These are phyloP conservation scores for Nothura maculosa DNA, from an alignment of 2,797 vertebrate species.

Conservation along the genomic window DNA sequence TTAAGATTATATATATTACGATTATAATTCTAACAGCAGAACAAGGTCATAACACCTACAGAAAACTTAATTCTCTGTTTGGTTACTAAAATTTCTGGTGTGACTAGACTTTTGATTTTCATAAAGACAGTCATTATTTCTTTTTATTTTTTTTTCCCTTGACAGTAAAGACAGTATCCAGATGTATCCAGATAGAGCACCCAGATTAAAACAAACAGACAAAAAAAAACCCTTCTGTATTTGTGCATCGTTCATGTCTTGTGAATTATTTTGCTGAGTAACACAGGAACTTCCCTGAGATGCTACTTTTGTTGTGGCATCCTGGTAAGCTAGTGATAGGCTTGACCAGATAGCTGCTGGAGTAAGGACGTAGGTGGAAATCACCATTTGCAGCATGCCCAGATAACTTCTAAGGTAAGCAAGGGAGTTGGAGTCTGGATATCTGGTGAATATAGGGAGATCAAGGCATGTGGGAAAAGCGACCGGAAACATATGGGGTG, in stretches of 20 bases:
- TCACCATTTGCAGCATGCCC: neutral
- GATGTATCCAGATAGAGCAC: neutral
- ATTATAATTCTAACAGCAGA: neutral
- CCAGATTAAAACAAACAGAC: too few species aligned
- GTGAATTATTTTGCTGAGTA: neutral
- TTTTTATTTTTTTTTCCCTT: neutral
- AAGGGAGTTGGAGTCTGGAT: neutral
- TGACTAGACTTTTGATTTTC: neutral
- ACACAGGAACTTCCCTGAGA: neutral
- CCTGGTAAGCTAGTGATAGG: neutral
- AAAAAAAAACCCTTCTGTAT: neutral
- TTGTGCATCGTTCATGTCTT: neutral
- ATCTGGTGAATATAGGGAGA: conserved; percentile 48
- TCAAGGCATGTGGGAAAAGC: conserved; percentile 65
- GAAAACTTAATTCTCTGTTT: neutral
- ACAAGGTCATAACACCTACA: neutral
- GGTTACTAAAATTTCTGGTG: neutral
- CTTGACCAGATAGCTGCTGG: neutral
- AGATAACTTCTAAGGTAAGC: conserved; percentile 28
- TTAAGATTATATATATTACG: neutral
- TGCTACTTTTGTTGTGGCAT: neutral
- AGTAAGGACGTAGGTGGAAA: neutral
- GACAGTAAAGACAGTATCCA: neutral
- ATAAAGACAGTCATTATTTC: neutral
- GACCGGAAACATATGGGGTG: conserved; percentile 71